These are phyloP conservation scores for Hirtodrosophila histrioides DNA, from an alignment of 2,888 invertebrate species.

Conservation along the genomic window DNA sequence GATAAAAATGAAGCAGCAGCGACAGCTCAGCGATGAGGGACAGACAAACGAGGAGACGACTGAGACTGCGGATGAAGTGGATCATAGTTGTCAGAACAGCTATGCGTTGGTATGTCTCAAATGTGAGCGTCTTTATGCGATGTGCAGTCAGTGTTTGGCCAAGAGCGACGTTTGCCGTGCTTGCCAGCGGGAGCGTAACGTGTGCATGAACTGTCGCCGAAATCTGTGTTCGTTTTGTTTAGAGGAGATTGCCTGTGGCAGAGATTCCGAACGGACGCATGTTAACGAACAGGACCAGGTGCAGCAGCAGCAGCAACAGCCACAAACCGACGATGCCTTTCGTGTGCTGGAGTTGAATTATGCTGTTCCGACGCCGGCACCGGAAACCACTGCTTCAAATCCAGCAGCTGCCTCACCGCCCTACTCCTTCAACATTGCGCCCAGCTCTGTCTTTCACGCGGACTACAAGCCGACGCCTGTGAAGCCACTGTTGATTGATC, in stretches of 20 bases:
- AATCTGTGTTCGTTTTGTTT: slow-evolving; percentile 81
- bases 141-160: slow-evolving; percentile 75
- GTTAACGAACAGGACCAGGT: slow-evolving; percentile 61
- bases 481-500: slow-evolving; percentile 53
- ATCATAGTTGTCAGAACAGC: slow-evolving; percentile 59
- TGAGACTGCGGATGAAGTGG: slow-evolving; percentile 27
- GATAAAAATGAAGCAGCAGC: slow-evolving; percentile 59
- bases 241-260: slow-evolving; percentile 78
- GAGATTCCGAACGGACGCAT: slow-evolving; percentile 69
- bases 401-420: slow-evolving; percentile 39
- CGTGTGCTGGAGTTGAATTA: slow-evolving; percentile 63
- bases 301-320: background rate
- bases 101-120: slow-evolving; percentile 79
- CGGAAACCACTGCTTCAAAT: slow-evolving; percentile 33
- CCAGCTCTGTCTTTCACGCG: slow-evolving; percentile 80
- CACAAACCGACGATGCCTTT: slow-evolving; percentile 46
- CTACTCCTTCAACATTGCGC: slow-evolving; percentile 78
- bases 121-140: slow-evolving; percentile 79
- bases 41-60: slow-evolving; percentile 5
- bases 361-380: slow-evolving; percentile 30
- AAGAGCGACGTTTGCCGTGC: slow-evolving; percentile 77
- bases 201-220: slow-evolving; percentile 80
- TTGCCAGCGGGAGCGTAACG: slow-evolving; percentile 80
- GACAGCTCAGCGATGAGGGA: slow-evolving; percentile 21
- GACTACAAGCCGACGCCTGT: slow-evolving; percentile 64